A percentile compares a stretch with the other conserved stretches of the same genome.
These are phyloP conservation scores for Adoxophyes honmai DNA, from an alignment of 1,140 invertebrate genomes.

Conservation along the genomic window DNA sequence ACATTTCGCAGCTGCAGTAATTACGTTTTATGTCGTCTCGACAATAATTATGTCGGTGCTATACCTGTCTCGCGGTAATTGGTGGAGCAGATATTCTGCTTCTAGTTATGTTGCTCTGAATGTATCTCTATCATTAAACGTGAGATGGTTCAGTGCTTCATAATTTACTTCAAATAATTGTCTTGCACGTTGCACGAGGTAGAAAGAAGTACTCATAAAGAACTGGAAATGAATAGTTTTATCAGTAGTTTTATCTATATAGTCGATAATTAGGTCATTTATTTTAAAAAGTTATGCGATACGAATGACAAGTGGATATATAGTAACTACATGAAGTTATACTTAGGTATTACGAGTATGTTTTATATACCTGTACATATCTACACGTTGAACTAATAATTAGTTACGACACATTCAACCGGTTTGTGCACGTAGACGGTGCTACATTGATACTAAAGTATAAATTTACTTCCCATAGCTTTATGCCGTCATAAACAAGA, in stretches of 20 bases:
- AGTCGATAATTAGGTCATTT: too few species aligned
- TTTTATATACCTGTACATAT: too few species aligned
- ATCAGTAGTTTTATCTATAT: too few species aligned
- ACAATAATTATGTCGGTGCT: constrained; percentile 13
- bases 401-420: background rate
- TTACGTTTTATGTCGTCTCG: constrained; percentile 15
- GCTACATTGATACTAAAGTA: constrained; percentile 40
- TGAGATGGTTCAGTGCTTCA: background rate
- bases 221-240: too few species aligned
- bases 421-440: constrained; percentile 18
- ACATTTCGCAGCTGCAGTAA: constrained; percentile 15
- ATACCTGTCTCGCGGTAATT: constrained; percentile 15
- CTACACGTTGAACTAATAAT: too few species aligned
- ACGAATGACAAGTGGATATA: too few species aligned
- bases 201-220: too few species aligned
- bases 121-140: constrained; percentile 1
- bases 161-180: too few species aligned
- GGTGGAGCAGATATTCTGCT: constrained; percentile 9
- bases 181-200: too few species aligned
- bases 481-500: constrained; percentile 68
- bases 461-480: constrained; percentile 60
- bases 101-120: constrained; percentile 7
- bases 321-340: too few species aligned
- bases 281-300: too few species aligned
- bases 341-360: too few species aligned